phyloP scores from a whole-genome alignment of 2,797 vertebrate species.

The Echiichthys vipera region DNA sequence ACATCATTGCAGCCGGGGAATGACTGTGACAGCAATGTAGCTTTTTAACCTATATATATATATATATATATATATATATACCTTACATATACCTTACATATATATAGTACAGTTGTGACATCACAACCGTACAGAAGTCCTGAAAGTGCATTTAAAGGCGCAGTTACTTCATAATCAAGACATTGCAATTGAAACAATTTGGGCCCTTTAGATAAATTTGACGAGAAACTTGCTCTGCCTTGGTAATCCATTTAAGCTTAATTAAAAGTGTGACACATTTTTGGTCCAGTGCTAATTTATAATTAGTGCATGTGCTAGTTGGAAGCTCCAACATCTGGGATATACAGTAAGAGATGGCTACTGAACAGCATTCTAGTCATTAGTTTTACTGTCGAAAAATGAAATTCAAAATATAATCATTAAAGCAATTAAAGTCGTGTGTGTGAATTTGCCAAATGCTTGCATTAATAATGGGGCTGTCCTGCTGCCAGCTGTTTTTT shows the following conservation, averaged over 20 bases:
- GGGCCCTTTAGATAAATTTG: background rate
- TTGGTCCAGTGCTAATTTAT: background rate
- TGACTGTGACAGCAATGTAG: too few relatives aligned
- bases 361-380: constrained; percentile 15
- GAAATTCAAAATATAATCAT: constrained; percentile 42
- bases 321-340: constrained; percentile 15
- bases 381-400: constrained; percentile 7
- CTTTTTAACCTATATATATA: too few relatives aligned
- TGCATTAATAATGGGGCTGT: constrained; percentile 47
- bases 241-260: background rate
- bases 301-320: background rate
- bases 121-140: too few relatives aligned
- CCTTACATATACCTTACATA: too few relatives aligned
- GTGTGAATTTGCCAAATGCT: constrained; percentile 16
- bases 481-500: constrained; percentile 50
- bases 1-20: too few relatives aligned
- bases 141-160: too few relatives aligned
- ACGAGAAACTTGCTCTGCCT: background rate
- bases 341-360: background rate
- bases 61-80: too few relatives aligned
- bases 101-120: too few relatives aligned
- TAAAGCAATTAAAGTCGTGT: constrained; percentile 39
- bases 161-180: too few relatives aligned
- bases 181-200: too few relatives aligned
- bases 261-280: background rate